Percentiles rank a stretch among this genome's conserved stretches.
These are phyloP conservation scores for Hylia prasina DNA, from an alignment of 2,113 vertebrate genomes.

Conservation along the genomic window DNA sequence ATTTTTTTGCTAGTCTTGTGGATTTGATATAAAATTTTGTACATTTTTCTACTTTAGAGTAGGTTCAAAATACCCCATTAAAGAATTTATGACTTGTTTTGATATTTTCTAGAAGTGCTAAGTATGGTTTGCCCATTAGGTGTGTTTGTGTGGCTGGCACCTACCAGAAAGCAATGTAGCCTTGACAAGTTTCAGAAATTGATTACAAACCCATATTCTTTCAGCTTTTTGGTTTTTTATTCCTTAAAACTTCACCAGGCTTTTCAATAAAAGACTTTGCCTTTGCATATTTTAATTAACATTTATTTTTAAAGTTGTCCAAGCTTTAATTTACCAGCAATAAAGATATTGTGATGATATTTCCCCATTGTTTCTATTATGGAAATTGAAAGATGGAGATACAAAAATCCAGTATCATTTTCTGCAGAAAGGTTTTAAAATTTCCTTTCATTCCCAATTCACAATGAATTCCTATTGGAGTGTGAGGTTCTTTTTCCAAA, in stretches of 20 bases:
- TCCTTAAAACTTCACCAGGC: background rate
- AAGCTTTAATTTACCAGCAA: background rate
- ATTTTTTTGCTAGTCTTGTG: background rate
- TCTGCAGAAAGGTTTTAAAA: background rate
- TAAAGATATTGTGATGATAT: background rate
- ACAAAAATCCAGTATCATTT: background rate
- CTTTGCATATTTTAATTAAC: background rate
- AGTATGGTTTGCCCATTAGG: background rate
- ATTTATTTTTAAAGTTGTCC: background rate
- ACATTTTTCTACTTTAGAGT: background rate
- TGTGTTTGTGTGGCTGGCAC: background rate
- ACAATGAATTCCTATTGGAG: background rate
- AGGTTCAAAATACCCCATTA: background rate
- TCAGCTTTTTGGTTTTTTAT: background rate
- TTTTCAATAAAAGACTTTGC: background rate
- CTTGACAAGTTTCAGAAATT: background rate
- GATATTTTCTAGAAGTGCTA: background rate
- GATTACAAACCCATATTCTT: background rate
- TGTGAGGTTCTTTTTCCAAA: background rate
- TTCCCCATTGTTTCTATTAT: background rate
- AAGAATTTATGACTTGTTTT: background rate
- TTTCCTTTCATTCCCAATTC: background rate
- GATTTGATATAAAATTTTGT: background rate
- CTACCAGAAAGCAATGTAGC: background rate
- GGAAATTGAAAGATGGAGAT: background rate